Base-by-base conservation (phyloP, 2,797 vertebrate species). In the Pogonophryne albipinna region DNA sequence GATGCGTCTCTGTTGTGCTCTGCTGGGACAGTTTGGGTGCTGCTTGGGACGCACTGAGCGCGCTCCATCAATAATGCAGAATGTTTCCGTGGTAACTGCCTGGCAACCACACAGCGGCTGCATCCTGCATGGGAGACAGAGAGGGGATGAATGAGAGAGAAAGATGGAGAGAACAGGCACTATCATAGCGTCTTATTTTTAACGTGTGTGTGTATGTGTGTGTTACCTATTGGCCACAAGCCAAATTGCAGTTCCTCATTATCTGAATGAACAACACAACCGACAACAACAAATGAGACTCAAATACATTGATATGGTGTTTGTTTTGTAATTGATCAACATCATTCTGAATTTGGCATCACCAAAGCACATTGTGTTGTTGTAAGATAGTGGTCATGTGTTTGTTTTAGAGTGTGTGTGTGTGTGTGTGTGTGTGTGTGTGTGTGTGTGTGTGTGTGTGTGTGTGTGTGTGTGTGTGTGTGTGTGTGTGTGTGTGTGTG, bases 11-110 rank as follows among this genome's bases (percentile, higher is more conserved):
- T 68, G 83, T 77, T 86, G 4, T 31, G 75, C 79, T 85, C 89
- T 89, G 87, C 66, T 84, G 89, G 88, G 90, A 91, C 86, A 71
- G 87, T 92, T 90, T 81, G 84, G 88, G 78, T 80, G 86, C 79
- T 75, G 80, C 84, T 85, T 74, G 87, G 90, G 89, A 87, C 78
- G 31, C 76, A 68, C 46, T 46, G 81, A 85, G 76, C 76, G 6
- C 20, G 8, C 79, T 19, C 68, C 87, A 95, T 95, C 90, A 95
- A 95, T 95, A 94, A 95, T 95, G 94, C 92, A 95, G 47, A 52
- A 75, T 86, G 90, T 91, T 90, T 91, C 91, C 90, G 83, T 91
- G 93, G 93, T 80, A 91, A 93, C 91, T 68, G 91, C 88, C 85
- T 87, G 76, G 94, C 93, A 95, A 95, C 94, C 74, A 20, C 4